These are phyloP conservation scores for Botrylloides violaceus DNA, from an alignment of 23 tunicate species.

Conservation along the genomic window DNA sequence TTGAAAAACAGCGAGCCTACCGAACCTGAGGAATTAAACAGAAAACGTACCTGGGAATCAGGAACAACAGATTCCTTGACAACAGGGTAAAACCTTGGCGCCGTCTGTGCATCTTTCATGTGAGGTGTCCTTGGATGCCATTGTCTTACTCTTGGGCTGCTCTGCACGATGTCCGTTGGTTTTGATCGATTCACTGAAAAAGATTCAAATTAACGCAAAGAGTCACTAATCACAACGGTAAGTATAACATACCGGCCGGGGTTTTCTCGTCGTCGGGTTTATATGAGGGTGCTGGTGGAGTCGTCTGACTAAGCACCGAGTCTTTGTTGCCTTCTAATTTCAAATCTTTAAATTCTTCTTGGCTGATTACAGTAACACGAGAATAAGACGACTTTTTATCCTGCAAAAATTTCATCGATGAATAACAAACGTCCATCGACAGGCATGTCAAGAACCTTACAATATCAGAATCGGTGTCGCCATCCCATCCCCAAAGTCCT, in stretches of 20 bases:
- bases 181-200: slow-evolving; percentile 19
- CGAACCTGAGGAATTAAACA: too few relatives aligned
- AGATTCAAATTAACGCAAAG: neutral
- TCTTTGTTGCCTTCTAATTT: neutral
- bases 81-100: slow-evolving; percentile 93
- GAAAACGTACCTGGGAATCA: slow-evolving; percentile 73
- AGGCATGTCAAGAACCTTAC: neutral
- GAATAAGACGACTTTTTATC: slow-evolving; percentile 49
- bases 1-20: too few relatives aligned
- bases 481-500: slow-evolving; percentile 68
- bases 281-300: slow-evolving; percentile 81
- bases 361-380: slow-evolving; percentile 56
- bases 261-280: slow-evolving; percentile 3
- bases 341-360: slow-evolving; percentile 48
- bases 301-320: slow-evolving; percentile 52
- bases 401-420: slow-evolving; percentile 12
- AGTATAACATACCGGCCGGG: too few relatives aligned
- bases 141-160: slow-evolving; percentile 24
- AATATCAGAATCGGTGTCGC: slow-evolving; percentile 14
- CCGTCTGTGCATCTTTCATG: slow-evolving; percentile 70
- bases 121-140: slow-evolving; percentile 78
- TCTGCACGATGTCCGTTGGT: slow-evolving; percentile 15
- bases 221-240: too few relatives aligned
- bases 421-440: too few relatives aligned
- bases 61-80: slow-evolving; percentile 72